Evolutionary conservation across 2,888 invertebrate species (phyloP), one percentile per base, ranked within the genome.

Genomic region (Ophion ellenae): DNA sequence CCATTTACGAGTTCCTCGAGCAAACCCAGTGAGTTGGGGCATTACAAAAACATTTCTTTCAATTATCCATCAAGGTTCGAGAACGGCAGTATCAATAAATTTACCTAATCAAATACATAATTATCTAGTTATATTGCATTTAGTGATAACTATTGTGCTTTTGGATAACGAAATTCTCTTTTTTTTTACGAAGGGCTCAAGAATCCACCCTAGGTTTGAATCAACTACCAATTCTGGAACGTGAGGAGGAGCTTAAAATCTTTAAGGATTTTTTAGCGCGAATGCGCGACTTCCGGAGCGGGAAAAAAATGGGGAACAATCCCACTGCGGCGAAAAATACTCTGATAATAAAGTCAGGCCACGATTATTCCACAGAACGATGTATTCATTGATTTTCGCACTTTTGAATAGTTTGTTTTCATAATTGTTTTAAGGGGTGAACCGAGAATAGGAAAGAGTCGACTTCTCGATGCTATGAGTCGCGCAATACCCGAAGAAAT

Each of bases 1-100:
- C 96, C 0, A 94, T 96, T 86, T 97, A 96, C 88, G 96, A 96
- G 91, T 96, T 95, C 89, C 89, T 93, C 4, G 95, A 95, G 83
- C 91, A 93, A 84, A 85, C 90, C 69, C 87, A 88, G 93, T 92
- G 87, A 90, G 84, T 83, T 84, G 85, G 86, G 83, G 87, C 24
- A 81, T 66, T n/a, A 59, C 7, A 28, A 70, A 66, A 45, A 20
- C 61, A 71, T 73, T 83, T 77, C 70, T 45, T 77, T 70, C 57
- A 0, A 69, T 71, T 79, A 11, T 28, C 47, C 14, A 11, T 47
- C 14, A 47, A 47, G 47, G 40, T 11, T 47, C 14, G 47, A 14
- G 14, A 47, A 47, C 14, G 47, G 3, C 14, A 47, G 47, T 47
- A 47, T 47, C 47, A 14, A 47, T 11, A 47, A 47, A 47, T 14